Conservation (phyloP, 2,888 invertebrate species). For the Perizoma affinitatum region DNA sequence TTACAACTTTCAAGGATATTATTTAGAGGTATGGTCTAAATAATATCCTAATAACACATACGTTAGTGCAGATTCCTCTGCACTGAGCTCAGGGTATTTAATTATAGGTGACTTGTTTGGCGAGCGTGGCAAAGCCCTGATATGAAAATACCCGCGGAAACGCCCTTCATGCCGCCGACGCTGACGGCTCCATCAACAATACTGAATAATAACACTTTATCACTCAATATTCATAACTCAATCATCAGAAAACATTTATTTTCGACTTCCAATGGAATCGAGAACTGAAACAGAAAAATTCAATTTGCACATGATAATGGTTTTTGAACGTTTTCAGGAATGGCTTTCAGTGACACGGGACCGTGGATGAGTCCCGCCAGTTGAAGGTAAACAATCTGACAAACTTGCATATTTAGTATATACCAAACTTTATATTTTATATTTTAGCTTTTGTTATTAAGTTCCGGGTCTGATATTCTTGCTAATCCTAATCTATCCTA, state of each 20-base stretch:
- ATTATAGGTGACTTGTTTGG: background rate
- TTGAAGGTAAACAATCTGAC: background rate
- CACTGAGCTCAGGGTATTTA: background rate
- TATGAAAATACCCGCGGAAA: conserved; percentile 4
- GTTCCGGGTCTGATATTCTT: too few relatives aligned
- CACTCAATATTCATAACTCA: conserved; percentile 32
- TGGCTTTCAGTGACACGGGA: background rate
- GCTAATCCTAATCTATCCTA: too few relatives aligned
- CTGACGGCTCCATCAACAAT: conserved; percentile 10
- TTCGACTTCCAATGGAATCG: conserved; percentile 14
- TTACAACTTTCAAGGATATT: too few relatives aligned
- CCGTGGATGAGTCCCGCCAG: background rate
- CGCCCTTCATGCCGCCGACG: conserved; percentile 19
- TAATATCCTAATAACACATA: too few relatives aligned
- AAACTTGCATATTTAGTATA: background rate
- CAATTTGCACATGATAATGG: conserved; percentile 16
- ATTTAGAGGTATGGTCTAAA: too few relatives aligned
- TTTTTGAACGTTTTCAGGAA: conserved; percentile 10
- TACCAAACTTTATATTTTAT: too few relatives aligned
- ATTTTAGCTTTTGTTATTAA: too few relatives aligned
- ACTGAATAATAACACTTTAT: conserved; percentile 11
- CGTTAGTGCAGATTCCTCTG: too few relatives aligned
- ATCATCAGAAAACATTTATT: conserved; percentile 26
- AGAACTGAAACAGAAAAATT: conserved; percentile 16
- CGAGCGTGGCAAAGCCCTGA: background rate